Conservation (phyloP, 2,797 vertebrate genomes). For the Carduelis carduelis region DNA sequence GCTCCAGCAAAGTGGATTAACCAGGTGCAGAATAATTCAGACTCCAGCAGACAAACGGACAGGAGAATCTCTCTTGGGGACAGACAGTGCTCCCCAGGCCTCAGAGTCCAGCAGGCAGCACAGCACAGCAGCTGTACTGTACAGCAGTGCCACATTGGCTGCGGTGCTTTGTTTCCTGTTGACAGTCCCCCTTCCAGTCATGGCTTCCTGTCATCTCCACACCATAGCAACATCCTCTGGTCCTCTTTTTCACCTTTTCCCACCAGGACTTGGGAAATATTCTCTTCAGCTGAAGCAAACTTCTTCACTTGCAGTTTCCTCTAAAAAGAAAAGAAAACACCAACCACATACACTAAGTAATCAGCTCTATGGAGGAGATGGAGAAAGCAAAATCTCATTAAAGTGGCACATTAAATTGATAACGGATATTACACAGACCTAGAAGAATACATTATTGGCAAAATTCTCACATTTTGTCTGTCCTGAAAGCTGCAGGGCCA, state of each 20-base stretch:
- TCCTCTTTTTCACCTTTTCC: constrained; percentile 7
- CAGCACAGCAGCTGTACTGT: not conserved
- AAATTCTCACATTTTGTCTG: constrained; percentile 40
- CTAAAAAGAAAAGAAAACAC: not conserved
- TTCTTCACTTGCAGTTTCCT: constrained; percentile 32
- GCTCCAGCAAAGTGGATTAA: not conserved
- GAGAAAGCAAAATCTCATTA: constrained; percentile 56
- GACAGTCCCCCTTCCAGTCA: constrained; percentile 3
- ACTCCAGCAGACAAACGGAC: not conserved
- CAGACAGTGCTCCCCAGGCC: not conserved
- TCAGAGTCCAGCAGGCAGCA: not conserved
- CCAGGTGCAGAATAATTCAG: not conserved
- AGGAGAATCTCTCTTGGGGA: not conserved
- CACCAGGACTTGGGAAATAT: not conserved
- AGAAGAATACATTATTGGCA: constrained; percentile 28
- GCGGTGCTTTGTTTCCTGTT: constrained; percentile 16
- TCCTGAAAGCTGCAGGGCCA: constrained; percentile 6
- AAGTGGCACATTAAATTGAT: constrained; percentile 23
- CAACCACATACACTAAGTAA: not conserved
- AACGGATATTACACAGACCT: constrained; percentile 41
- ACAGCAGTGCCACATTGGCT: not conserved
- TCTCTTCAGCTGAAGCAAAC: constrained; percentile 15
- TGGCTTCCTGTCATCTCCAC: constrained; percentile 23
- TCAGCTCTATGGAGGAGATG: constrained; percentile 11
- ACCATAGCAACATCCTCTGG: not conserved